A percentile compares a stretch with the other conserved stretches of the same genome.
Conservation (phyloP, 2,888 invertebrate species). For the Drosophila pseudotalamancana region DNA sequence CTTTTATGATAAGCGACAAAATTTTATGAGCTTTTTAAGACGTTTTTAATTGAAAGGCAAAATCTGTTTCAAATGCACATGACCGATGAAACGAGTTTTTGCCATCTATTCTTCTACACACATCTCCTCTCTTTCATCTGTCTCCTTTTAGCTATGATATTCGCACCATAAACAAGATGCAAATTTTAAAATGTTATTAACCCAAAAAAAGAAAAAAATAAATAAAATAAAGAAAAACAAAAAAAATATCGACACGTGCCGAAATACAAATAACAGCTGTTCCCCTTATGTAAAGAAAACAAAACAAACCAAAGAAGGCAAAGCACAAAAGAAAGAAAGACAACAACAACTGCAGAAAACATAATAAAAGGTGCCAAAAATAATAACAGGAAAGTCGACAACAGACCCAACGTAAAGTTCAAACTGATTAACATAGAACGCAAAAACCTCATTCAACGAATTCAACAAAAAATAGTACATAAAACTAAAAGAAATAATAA, state of each 20-base stretch:
- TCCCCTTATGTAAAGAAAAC: slow-evolving; percentile 18
- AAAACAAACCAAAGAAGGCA: slow-evolving; percentile 11
- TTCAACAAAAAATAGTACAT: slow-evolving; percentile 15
- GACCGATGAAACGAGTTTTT: slow-evolving; percentile 37
- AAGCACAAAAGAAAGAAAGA: slow-evolving; percentile 21
- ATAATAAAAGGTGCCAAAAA: slow-evolving; percentile 52
- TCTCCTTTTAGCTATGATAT: slow-evolving; percentile 7
- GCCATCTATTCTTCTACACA: slow-evolving; percentile 21
- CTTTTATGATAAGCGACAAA: slow-evolving; percentile 10
- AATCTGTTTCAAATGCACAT: slow-evolving; percentile 42
- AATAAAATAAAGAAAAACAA: background rate
- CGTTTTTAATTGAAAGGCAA: slow-evolving; percentile 30
- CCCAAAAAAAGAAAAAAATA: slow-evolving; percentile 3
- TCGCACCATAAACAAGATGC: slow-evolving; percentile 53
- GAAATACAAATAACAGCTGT: slow-evolving; percentile 53
- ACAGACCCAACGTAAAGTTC: slow-evolving; percentile 24
- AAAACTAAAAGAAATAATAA: slow-evolving; percentile 18
- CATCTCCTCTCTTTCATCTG: background rate
- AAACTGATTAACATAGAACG: slow-evolving; percentile 10
- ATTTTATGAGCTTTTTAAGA: slow-evolving; percentile 3
- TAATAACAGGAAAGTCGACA: slow-evolving; percentile 33
- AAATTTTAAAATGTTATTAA: slow-evolving; percentile 53
- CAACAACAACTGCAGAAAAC: slow-evolving; percentile 13
- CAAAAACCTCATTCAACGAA: slow-evolving; percentile 10
- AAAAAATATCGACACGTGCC: slow-evolving; percentile 58